Evolutionary conservation across 1,140 invertebrate genomes (phyloP), one percentile per base, ranked within the genome.

Genomic region (Macrocentrus cingulum): DNA sequence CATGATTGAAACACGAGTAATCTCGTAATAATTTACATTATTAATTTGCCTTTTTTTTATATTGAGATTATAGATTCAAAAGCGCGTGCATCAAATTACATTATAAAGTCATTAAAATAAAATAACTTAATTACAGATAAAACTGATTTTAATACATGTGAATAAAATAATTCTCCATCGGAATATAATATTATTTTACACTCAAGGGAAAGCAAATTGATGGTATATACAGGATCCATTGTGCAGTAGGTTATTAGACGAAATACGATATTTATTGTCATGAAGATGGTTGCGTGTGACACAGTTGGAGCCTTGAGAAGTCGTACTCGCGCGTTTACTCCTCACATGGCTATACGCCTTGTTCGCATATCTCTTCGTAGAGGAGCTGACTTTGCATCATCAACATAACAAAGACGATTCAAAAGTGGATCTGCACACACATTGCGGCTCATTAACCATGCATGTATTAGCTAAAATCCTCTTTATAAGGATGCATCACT

Each of bases 211-310:
- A 52, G 20, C 41, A 39, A 39, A 22, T 22, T 34, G 34, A 37
- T 13, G 37, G 15, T 19, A n/a, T n/a, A n/a, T n/a, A n/a, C n/a
- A 39, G 36, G 50, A 52, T 52, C 50, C 36, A n/a, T 13, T 11
- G 3, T 37, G 13, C 18, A 34, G 37, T 16, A 22, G 23, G 36
- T 56, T 56, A 56, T 56, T 49, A 39, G 18, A 36, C 20, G 54
- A 56, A 56, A 56, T 56, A 56, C 11, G 54, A 56, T 56, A 56
- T 56, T 46, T 46, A 56, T 49, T 56, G 20, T 16, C 15, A 13
- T 5, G 13, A n/a, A 11, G 8, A 15, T 25, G 18, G 34, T 56
- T 49, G 44, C 44, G 32, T 56, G 39, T 23, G 19, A 16, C 16
- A 34, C 4, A 11, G 11, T 37, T 7, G 15, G 34, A 22, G 20